Percentiles rank a stretch among this genome's conserved stretches.
These are phyloP conservation scores for Tineola bisselliella DNA, from an alignment of 2,888 invertebrate species.

Conservation along the genomic window DNA sequence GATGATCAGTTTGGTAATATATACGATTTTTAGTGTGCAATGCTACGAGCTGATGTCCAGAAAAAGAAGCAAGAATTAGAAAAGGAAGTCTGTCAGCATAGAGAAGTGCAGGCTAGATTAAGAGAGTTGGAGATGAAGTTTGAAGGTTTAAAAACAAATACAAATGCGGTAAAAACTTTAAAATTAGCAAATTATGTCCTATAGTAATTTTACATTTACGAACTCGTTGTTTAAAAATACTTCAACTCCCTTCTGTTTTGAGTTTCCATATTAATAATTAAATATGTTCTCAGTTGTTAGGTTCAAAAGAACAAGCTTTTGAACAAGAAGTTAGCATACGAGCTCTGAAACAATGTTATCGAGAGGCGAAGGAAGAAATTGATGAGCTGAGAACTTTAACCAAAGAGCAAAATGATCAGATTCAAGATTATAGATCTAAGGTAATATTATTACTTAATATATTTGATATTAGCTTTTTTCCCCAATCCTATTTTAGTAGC, in stretches of 20 bases:
- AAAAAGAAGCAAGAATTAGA: constrained; percentile 67
- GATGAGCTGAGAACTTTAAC: constrained; percentile 70
- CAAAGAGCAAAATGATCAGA: constrained; percentile 73
- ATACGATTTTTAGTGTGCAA: constrained; percentile 36
- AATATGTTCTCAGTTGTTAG: constrained; percentile 24
- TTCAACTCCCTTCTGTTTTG: no score
- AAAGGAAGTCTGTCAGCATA: constrained; percentile 66
- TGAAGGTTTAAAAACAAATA: constrained; percentile 13
- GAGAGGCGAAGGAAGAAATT: constrained; percentile 63
- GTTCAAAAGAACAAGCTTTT: constrained; percentile 71
- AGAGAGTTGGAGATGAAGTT: constrained; percentile 50
- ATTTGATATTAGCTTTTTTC: no score
- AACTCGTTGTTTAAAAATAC: no score
- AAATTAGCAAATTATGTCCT: neutral
- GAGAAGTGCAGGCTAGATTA: constrained; percentile 52
- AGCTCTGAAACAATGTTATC: constrained; percentile 65
- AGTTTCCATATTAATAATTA: neutral
- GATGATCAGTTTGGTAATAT: neutral
- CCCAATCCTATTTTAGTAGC: no score
- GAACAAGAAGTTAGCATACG: constrained; percentile 63
- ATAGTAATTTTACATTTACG: no score
- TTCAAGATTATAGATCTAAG: constrained; percentile 77
- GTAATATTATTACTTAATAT: no score
- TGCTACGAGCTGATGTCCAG: constrained; percentile 44
- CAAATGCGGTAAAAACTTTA: constrained; percentile 7